Evolutionary conservation across 2,888 invertebrate species (phyloP).

Genomic region (Nomada flava): DNA sequence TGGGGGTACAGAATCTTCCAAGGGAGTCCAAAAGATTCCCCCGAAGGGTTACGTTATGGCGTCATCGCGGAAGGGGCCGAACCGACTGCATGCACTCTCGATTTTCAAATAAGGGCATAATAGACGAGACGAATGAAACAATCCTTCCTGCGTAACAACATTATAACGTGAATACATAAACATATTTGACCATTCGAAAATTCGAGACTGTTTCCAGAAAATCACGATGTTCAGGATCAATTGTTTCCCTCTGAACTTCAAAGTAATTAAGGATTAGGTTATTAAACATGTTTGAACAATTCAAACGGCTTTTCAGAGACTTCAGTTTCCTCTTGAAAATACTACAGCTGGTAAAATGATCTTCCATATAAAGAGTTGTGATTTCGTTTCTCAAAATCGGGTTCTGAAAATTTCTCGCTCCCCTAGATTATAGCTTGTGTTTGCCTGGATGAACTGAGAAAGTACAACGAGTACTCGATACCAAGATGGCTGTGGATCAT

Average conservation of each 20-base stretch:
- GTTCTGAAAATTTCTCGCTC: neutral
- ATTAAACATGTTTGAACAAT: neutral
- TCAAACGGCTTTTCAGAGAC: slow-evolving; percentile 58
- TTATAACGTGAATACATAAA: too few species aligned
- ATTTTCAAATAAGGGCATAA: too few species aligned
- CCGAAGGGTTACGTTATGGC: too few species aligned
- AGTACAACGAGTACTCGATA: slow-evolving; percentile 61
- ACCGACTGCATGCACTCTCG: too few species aligned
- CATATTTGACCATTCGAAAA: neutral
- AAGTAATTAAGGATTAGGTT: neutral
- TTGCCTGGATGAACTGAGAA: slow-evolving; percentile 61
- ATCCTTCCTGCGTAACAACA: too few species aligned
- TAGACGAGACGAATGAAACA: too few species aligned
- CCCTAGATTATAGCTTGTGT: slow-evolving; percentile 61
- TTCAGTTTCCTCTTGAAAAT: slow-evolving; percentile 68
- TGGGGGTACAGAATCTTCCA: too few species aligned
- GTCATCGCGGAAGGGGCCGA: too few species aligned
- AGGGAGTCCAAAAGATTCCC: too few species aligned
- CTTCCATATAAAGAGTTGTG: neutral
- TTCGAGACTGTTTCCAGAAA: neutral
- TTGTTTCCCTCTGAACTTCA: neutral
- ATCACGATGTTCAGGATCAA: neutral
- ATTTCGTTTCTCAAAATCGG: neutral
- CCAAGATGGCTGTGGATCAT: slow-evolving; percentile 76
- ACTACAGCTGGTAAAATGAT: slow-evolving; percentile 63